phyloP scores from a whole-genome alignment of 2,113 vertebrate species.

The Oryctolagus cuniculus region DNA sequence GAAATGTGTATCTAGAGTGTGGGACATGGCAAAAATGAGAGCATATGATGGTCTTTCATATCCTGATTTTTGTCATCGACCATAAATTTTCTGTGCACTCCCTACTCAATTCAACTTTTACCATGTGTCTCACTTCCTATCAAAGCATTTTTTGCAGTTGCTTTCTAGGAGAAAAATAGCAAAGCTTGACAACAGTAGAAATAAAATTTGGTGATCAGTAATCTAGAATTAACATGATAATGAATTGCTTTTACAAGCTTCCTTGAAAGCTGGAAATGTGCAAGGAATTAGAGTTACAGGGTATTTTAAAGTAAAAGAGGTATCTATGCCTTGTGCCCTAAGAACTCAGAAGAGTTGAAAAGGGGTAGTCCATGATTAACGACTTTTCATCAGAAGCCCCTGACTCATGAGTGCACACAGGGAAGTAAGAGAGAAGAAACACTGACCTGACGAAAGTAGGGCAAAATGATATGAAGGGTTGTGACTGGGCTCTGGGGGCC shows the following conservation, averaged over 20 bases:
- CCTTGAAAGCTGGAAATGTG: neutral
- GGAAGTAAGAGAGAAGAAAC: neutral
- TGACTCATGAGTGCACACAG: neutral
- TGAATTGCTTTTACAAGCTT: constrained; percentile 11
- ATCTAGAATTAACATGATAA: neutral
- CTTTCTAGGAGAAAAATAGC: neutral
- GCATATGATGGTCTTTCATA: neutral
- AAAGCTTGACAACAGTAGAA: neutral
- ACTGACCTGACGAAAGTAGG: neutral
- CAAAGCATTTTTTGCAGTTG: neutral
- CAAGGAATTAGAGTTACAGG: neutral
- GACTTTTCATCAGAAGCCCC: neutral
- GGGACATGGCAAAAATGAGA: neutral
- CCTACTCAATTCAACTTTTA: neutral
- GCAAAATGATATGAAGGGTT: neutral
- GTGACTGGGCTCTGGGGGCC: neutral
- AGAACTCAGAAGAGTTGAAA: neutral
- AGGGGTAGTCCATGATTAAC: neutral
- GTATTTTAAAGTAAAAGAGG: neutral
- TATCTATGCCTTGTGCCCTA: neutral
- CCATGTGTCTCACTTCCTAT: neutral
- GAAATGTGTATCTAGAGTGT: neutral
- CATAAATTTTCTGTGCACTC: neutral
- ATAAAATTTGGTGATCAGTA: neutral
- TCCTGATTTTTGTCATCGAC: neutral